Base-by-base conservation (phyloP, 2,888 invertebrate genomes). In the Sesamia inferens region DNA sequence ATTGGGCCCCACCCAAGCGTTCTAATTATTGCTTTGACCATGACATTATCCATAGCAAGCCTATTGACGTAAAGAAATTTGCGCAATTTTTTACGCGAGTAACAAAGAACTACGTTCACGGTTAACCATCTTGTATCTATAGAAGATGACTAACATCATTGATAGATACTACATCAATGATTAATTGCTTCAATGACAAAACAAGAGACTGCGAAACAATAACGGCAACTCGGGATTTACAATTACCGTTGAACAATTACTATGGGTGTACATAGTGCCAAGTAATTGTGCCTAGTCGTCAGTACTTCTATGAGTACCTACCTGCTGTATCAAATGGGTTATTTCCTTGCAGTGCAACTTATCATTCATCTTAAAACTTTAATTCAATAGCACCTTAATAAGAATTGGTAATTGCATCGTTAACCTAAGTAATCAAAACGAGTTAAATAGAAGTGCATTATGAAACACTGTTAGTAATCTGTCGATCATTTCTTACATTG, bases 1-100 rank as follows among this genome's bases (percentile, higher is more conserved):
- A n/a, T 44, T 77, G 62, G 69, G 61, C 70, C 64, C 68, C 73
- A 61, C 72, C 68, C 71, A 79, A 78, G 74, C 80, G 68, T 78
- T 84, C 83, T 79, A 82, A 84, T 88, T 88, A 84, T 81, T 78
- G n/a, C 61, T 59, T 74, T 78, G 85, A 83, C 90, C 91, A 73
- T 90, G 89, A 87, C 85, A 88, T 88, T 88, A 84, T 59, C 75
- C 76, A 79, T 75, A 73, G 42, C 39, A 81, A 81, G 78, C 76
- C 78, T 80, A 83, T 81, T 63, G 72, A 81, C 71, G 73, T 81
- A 81, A 80, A 79, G 81, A 76, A 76, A 85, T 85, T 88, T 85
- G 81, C 85, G 86, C 84, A 83, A 89, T 88, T 82, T 82, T 85
- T 73, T 78, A 72, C 68, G 44, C 47, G 66, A 76, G 64, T 79